Evolutionary conservation across 2,888 invertebrate genomes (phyloP).

Genomic region (Frankliniella intonsa): DNA sequence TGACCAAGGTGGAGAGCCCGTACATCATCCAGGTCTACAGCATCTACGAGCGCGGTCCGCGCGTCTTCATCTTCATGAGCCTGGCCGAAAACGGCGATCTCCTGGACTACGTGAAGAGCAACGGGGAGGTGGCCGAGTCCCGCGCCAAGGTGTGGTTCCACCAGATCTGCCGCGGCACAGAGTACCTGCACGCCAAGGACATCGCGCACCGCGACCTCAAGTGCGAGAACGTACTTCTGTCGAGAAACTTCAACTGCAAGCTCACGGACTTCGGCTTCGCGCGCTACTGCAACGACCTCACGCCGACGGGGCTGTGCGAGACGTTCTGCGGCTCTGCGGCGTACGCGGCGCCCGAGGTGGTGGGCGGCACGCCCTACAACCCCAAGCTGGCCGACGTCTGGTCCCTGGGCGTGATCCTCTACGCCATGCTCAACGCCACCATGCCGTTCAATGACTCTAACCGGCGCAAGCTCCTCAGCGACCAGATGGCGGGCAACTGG

Average conservation of each 20-base stretch:
- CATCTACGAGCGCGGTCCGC: conserved; percentile 73
- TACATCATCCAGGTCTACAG: conserved; percentile 87
- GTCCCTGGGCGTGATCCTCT: conserved; percentile 87
- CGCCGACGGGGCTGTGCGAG: conserved; percentile 72
- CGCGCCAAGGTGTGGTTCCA: conserved; percentile 80
- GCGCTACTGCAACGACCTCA: conserved; percentile 70
- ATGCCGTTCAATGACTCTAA: conserved; percentile 93
- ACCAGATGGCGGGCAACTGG: conserved; percentile 78
- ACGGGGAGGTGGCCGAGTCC: conserved; percentile 73
- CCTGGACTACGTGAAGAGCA: conserved; percentile 73
- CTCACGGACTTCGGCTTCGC: conserved; percentile 94
- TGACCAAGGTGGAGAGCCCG: conserved; percentile 83
- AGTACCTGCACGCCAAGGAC: conserved; percentile 77
- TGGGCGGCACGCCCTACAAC: conserved; percentile 82
- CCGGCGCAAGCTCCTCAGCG: conserved; percentile 71
- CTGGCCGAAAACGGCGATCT: conserved; percentile 88
- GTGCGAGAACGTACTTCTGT: conserved; percentile 84
- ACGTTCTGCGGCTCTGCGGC: conserved; percentile 97
- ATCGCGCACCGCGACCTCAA: conserved; percentile 88
- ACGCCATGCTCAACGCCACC: conserved; percentile 88
- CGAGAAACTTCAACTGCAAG: conserved; percentile 82
- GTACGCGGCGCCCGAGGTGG: conserved; percentile 93
- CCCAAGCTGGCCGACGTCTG: conserved; percentile 88
- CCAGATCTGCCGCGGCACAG: conserved; percentile 77
- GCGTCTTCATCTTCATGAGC: conserved; percentile 87